Evolutionary conservation across 2,113 vertebrate genomes (phyloP), one percentile per base, ranked within the genome.

Genomic region (Lucifuga dentata): DNA sequence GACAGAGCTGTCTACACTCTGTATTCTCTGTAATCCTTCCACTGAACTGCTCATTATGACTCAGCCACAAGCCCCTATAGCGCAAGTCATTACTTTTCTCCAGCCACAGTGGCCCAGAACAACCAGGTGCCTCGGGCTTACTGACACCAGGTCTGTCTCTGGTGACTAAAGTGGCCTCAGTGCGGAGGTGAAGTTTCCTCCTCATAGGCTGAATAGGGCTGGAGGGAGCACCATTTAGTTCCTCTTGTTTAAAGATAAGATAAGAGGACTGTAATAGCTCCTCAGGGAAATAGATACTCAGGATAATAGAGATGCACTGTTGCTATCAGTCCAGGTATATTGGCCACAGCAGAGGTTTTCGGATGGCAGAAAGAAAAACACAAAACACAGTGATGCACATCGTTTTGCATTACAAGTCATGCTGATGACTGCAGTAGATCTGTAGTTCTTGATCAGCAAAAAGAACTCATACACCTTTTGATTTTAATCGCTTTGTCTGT

Each of bases 171-270:
- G 81, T 68, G 32, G 20, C 66, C 73, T 73, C 55, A 38, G 48
- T 71, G 29, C 53, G 52, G 59, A 76, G 68, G 69, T 5, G 23
- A 50, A 69, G 71, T 69, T 80, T 84, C 80, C 76, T 73, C 56
- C 69, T 70, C 68, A 59, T 51, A 58, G 83, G 63, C 64, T 78
- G 67, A 84, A 85, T 62, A 58, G 73, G 56, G 72, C 82, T 80
- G 59, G 46, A 83, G 78, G 84, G 74, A 78, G 75, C 53, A 39
- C 38, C 53, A 20, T 80, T 91, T 83, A 84, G 76, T 78, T 87
- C 53, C 73, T 68, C 83, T 79, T 80, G 78, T 86, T 91, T 82
- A 88, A 89, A 91, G 86, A 89, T 88, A 86, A 88, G 86, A 90
- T 89, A 88, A 91, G 88, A 88, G 76, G 41, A 88, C 70, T 86